These are phyloP conservation scores for Lasioglossum malachurum DNA, from an alignment of 2,888 invertebrate genomes.

Conservation along the genomic window DNA sequence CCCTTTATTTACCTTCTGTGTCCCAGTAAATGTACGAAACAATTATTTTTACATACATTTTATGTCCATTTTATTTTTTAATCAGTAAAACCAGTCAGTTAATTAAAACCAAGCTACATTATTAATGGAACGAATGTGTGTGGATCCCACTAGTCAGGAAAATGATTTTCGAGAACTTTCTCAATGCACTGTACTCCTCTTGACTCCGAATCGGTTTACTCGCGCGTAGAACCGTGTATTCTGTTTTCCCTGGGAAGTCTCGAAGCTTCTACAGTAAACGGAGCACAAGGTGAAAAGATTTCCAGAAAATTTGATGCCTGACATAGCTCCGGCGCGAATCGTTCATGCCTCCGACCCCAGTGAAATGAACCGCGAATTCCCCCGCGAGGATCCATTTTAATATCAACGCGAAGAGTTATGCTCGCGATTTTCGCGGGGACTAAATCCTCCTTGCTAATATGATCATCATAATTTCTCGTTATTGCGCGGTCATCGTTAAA, in stretches of 20 bases:
- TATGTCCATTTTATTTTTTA: too few species aligned
- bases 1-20: too few species aligned
- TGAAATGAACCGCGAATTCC: not conserved
- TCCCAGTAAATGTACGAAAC: too few species aligned
- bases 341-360: not conserved
- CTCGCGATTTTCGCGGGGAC: not conserved
- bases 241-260: not conserved
- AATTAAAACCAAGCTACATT: too few species aligned
- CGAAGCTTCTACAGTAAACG: not conserved
- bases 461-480: not conserved
- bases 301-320: slow-evolving; percentile 1
- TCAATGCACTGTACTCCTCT: not conserved
- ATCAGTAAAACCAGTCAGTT: too few species aligned
- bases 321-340: not conserved
- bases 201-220: not conserved
- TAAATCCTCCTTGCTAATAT: not conserved
- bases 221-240: not conserved
- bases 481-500: not conserved
- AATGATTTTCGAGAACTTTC: too few species aligned
- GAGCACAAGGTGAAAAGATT: not conserved
- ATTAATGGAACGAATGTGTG: too few species aligned
- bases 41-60: too few species aligned
- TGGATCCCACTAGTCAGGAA: too few species aligned
- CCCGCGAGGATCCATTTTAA: not conserved
- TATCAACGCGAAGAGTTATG: not conserved